Conservation (phyloP, 2,797 vertebrate genomes). For the Pseudochirops corinnae region DNA sequence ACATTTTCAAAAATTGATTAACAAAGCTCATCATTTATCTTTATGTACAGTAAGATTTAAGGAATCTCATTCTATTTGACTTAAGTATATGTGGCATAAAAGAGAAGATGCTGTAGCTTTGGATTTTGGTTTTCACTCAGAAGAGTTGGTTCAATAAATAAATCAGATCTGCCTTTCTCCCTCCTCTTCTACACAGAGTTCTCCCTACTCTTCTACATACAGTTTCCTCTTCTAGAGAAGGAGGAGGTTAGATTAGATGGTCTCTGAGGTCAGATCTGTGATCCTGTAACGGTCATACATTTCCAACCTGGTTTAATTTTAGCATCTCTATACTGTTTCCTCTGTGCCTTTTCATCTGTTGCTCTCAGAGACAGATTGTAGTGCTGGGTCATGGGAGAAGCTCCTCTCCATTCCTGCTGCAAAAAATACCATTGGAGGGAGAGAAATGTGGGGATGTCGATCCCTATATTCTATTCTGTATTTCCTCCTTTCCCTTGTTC, state of each 20-base stretch:
- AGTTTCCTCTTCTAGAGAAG: not conserved
- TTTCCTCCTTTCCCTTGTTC: not conserved
- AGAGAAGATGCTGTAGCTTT: constrained; percentile 23
- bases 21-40: not conserved
- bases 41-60: not conserved
- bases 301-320: not conserved
- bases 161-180: not conserved
- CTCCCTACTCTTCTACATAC: not conserved
- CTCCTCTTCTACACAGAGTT: not conserved
- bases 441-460: not conserved
- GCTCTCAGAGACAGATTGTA: not conserved
- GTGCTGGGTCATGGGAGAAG: not conserved
- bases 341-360: constrained; percentile 26
- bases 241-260: not conserved
- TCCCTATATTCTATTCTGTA: not conserved
- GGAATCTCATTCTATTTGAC: constrained; percentile 49
- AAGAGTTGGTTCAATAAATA: constrained; percentile 14
- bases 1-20: not conserved
- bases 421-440: not conserved
- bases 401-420: not conserved
- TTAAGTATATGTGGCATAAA: constrained; percentile 43
- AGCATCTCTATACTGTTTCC: not conserved
- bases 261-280: not conserved
- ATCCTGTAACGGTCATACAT: not conserved
- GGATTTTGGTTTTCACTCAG: constrained; percentile 21